Evolutionary conservation across 2,888 invertebrate genomes (phyloP), one percentile per base, ranked within the genome.

Genomic region (Xestia sexstrigata): DNA sequence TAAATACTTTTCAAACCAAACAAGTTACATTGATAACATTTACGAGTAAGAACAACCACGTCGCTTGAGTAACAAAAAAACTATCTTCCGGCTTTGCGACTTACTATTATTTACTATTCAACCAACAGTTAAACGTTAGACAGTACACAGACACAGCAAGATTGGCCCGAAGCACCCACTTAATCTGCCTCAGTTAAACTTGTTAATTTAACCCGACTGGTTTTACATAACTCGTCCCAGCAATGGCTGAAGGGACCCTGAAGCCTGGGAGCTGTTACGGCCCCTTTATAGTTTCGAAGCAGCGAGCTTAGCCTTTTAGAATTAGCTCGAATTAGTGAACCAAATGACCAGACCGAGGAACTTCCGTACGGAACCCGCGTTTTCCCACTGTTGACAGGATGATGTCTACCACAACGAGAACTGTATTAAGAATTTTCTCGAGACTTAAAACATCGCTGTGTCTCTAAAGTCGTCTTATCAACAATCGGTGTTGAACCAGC

Each of bases 311-410:
- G 86, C 90, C 88, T 92, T 92, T 91, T 86, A 86, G 90, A 90
- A 91, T 93, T 92, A 92, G 89, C 90, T 89, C 77, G 86, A 92
- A 94, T 94, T 94, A 93, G 93, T 90, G 89, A 92, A 92, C 90
- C 92, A 93, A 94, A 94, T 93, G 92, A 91, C 92, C 91, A 89
- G 87, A 88, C 87, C 85, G 87, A 87, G 83, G 87, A 90, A 91
- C 91, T 92, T 92, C 92, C 89, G 87, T 70, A 72, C 45, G 78
- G 79, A 86, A 72, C 89, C 88, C 89, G 88, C 89, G 89, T 92
- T 94, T 93, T 92, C 93, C 87, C 81, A 90, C 87, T 92, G 93
- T 93, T 93, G 93, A 94, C 93, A 93, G 91, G 85, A 91, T 85
- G 82, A 82, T 78, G 55, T 77, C 76, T 88, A 90, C 90, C 79